phyloP scores from a whole-genome alignment of 2,888 invertebrate genomes.

The Pammene fasciana region DNA sequence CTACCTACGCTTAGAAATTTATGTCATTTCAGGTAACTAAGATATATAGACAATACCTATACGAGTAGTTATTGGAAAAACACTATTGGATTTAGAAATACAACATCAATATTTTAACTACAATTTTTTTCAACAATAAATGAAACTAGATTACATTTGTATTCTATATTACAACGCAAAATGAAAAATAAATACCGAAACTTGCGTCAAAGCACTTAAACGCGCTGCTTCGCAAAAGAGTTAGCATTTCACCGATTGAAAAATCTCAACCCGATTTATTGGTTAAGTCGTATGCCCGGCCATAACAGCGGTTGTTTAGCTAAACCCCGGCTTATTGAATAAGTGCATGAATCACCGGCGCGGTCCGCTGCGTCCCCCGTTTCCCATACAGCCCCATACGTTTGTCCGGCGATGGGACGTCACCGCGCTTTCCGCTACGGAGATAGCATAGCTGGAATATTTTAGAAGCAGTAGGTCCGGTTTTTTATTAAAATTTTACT shows the following conservation, averaged over 20 bases:
- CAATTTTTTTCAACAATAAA: too few species aligned
- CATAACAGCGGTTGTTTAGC: constrained; percentile 49
- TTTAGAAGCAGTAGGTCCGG: constrained; percentile 1
- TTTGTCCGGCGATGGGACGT: constrained; percentile 54
- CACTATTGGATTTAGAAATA: too few species aligned
- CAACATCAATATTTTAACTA: too few species aligned
- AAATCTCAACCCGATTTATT: constrained; percentile 13
- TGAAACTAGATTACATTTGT: too few species aligned
- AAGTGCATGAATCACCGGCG: constrained; percentile 77
- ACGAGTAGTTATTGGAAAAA: too few species aligned
- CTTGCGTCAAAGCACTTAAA: too few species aligned
- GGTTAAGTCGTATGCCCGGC: constrained; percentile 9
- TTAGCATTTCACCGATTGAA: not conserved
- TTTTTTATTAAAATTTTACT: not conserved
- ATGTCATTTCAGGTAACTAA: too few species aligned
- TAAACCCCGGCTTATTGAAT: constrained; percentile 75
- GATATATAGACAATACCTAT: too few species aligned
- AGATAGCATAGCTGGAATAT: constrained; percentile 5
- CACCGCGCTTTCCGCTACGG: constrained; percentile 34
- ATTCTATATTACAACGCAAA: too few species aligned
- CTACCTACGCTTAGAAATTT: not conserved
- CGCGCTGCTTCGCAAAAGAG: not conserved
- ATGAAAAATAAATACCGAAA: too few species aligned
- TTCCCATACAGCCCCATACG: constrained; percentile 64
- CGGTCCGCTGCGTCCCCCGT: constrained; percentile 70